Evolutionary conservation across 2,797 vertebrate species (phyloP).

Genomic region (Morus bassanus): DNA sequence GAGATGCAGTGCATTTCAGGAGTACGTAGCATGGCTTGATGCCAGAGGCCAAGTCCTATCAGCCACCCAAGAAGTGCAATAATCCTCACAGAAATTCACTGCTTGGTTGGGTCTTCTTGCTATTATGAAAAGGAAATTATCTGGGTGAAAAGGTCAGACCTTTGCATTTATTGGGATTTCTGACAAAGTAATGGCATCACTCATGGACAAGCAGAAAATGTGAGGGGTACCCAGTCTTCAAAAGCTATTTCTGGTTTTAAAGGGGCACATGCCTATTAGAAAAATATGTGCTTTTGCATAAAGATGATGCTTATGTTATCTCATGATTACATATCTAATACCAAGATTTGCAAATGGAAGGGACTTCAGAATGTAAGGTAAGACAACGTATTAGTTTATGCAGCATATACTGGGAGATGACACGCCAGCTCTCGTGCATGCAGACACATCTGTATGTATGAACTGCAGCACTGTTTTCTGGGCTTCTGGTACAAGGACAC

Average conservation of each 20-base stretch:
- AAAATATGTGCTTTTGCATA: not conserved
- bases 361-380: not conserved
- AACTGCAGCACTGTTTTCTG: not conserved
- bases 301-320: not conserved
- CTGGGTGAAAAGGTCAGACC: not conserved
- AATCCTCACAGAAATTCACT: conserved; percentile 33
- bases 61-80: conserved; percentile 34
- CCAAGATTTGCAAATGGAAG: not conserved
- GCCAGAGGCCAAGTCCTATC: conserved; percentile 28
- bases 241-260: not conserved
- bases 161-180: not conserved
- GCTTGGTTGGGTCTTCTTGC: conserved; percentile 30
- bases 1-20: not conserved
- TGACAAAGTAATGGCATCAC: not conserved
- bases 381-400: not conserved
- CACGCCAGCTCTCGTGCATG: accelerated
- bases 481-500: not conserved
- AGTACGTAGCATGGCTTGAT: not conserved
- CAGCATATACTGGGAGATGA: not conserved
- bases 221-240: not conserved
- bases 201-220: not conserved
- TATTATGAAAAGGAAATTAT: conserved; percentile 34
- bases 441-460: not conserved
- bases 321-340: not conserved
- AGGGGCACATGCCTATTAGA: not conserved